Evolutionary conservation across 30 jellyfish, hydroid and myxozoan species (phyloP), one percentile per base, ranked within the genome.

Genomic region (Turritopsis rubra): DNA sequence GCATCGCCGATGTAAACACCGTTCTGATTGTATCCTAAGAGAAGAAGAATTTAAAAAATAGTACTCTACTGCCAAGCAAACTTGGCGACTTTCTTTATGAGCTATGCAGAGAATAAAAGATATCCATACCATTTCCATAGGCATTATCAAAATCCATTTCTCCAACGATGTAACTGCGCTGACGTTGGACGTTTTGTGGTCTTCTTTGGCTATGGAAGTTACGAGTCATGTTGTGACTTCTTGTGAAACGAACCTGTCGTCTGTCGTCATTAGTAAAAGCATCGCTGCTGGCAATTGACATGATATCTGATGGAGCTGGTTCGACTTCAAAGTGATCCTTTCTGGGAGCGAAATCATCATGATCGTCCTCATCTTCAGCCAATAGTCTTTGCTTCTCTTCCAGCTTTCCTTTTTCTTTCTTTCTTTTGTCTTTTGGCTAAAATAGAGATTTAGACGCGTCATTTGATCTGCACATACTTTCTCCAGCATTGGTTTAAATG

Each of bases 1-100:
- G 84, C 53, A 23, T 66, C 85, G 20, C 88, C 88, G 27, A 82
- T 65, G 21, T 66, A 82, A 24, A 82, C 85, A 21, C 88, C 88
- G 16, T 71, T n/a, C 29, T 82, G 86, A 71, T 82, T 71, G 66
- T 41, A 82, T 18, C 88, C 88, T 82, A 29, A 1, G 53, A 78
- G 29, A 8, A 21, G 52, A 75, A 75, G 18, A 75, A 75, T 16
- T 28, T 18, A 23, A 27, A 68, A 22, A 68, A n/a, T 68, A 18
- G 0, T 21, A 60, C 73, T 18, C 21, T 60, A 0, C 73, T 60
- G 19, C 21, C 21, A 18, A 18, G 21, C 73, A 60, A 60, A 18
- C 19, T 60, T 60, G 0, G 73, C 73, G 73, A 21, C 21, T 0
- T 18, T 60, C 19, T 22, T 60, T 60, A 60, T 18, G 19, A 18